These are phyloP conservation scores for Heliconius himera DNA, from an alignment of 1,140 invertebrate genomes.

Conservation along the genomic window DNA sequence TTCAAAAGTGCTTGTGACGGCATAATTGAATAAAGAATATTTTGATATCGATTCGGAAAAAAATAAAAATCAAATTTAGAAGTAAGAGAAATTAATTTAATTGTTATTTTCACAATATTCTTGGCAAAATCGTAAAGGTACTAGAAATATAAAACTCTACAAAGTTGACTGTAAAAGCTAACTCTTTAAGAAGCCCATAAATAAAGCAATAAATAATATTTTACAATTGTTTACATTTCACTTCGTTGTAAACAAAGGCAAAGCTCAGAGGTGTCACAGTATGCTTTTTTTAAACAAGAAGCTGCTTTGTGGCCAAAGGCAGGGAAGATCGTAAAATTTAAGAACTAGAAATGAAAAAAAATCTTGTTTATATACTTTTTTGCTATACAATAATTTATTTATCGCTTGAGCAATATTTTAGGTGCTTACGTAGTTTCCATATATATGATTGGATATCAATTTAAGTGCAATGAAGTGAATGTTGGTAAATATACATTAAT, in stretches of 20 bases:
- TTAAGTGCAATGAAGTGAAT: too few species aligned
- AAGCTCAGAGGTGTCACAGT: conserved; percentile 33
- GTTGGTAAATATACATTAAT: too few species aligned
- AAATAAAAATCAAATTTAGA: too few species aligned
- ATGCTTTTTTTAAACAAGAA: conserved; percentile 28
- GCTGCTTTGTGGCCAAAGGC: conserved; percentile 32
- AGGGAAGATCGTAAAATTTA: conserved; percentile 15
- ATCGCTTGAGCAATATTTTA: too few species aligned
- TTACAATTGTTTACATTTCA: conserved; percentile 65
- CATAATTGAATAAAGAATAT: too few species aligned
- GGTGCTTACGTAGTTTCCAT: too few species aligned
- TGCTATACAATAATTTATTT: too few species aligned
- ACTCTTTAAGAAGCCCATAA: conserved; percentile 56
- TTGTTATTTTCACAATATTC: background rate
- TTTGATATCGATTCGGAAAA: too few species aligned
- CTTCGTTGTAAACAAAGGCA: conserved; percentile 45
- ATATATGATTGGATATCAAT: too few species aligned
- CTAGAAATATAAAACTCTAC: background rate
- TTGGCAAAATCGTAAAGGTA: background rate
- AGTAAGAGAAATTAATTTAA: too few species aligned
- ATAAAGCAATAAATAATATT: conserved; percentile 59
- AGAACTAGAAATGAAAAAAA: background rate
- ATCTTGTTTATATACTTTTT: too few species aligned
- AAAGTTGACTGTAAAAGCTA: conserved; percentile 17
- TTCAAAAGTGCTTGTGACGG: too few species aligned